A percentile compares a stretch with the other conserved stretches of the same genome.
These are phyloP conservation scores for Epizoanthus ramosus DNA, from an alignment of 92 coral and sea anemone genomes.

Conservation along the genomic window DNA sequence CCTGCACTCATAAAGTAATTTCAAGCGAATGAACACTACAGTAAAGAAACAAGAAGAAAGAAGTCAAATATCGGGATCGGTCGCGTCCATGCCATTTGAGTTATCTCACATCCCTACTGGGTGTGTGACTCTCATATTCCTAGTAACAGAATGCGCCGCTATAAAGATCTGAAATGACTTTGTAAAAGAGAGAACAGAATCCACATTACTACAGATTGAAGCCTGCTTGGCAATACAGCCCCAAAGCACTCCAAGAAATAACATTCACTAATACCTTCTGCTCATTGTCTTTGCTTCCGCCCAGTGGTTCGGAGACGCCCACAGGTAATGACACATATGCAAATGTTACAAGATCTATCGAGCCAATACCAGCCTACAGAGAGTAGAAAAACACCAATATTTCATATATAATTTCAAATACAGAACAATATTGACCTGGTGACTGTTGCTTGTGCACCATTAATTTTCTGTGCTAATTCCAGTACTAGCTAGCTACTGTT, in stretches of 20 bases:
- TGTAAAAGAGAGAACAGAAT: background rate
- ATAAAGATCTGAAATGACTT: too few species aligned
- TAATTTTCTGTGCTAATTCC: too few species aligned
- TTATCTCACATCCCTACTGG: too few species aligned
- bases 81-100: too few species aligned
- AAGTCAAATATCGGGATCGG: too few species aligned
- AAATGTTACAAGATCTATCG: conserved; percentile 13
- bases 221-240: background rate
- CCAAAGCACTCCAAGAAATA: background rate
- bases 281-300: conserved; percentile 19
- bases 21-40: too few species aligned
- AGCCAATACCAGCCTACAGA: conserved; percentile 6
- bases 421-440: background rate
- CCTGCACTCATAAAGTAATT: too few species aligned
- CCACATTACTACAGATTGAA: background rate
- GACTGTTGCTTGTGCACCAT: too few species aligned
- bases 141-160: too few species aligned
- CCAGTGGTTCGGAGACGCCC: conserved; percentile 14
- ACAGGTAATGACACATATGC: conserved; percentile 7
- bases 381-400: background rate
- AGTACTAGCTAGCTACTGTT: background rate
- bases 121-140: too few species aligned
- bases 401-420: background rate
- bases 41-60: too few species aligned
- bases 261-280: background rate